Percentiles rank a stretch among this genome's conserved stretches.
Evolutionary conservation across 2,888 invertebrate genomes (phyloP).

Genomic region (Saturnia pavonia): DNA sequence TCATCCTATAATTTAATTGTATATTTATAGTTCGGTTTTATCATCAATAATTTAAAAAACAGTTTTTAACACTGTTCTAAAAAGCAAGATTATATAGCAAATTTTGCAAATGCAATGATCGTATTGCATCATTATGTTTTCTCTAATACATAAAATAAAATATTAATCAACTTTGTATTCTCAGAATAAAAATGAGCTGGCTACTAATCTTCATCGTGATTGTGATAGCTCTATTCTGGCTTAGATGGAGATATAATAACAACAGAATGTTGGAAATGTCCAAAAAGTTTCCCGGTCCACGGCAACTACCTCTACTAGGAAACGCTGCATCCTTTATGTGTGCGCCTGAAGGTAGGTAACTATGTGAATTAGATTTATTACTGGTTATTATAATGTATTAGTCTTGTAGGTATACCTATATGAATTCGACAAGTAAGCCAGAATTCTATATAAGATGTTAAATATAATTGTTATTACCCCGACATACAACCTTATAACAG

Average conservation of each 20-base stretch:
- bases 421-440: too few relatives aligned
- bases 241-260: constrained; percentile 56
- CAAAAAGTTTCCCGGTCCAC: constrained; percentile 55
- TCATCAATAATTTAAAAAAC: neutral
- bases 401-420: too few relatives aligned
- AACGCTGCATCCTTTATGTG: constrained; percentile 59
- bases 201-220: constrained; percentile 32
- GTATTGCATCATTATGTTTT: neutral
- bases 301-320: constrained; percentile 54
- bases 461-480: too few relatives aligned
- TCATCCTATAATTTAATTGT: too few relatives aligned
- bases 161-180: constrained; percentile 23
- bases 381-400: neutral
- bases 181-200: constrained; percentile 55
- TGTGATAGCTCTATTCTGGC: constrained; percentile 42
- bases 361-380: neutral
- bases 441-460: too few relatives aligned
- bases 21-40: neutral
- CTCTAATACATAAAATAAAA: neutral
- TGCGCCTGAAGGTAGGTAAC: constrained; percentile 51
- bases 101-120: neutral
- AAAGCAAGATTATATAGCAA: neutral
- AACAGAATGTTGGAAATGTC: constrained; percentile 50
- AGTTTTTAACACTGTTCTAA: neutral
- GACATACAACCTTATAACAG: too few relatives aligned